These are phyloP conservation scores for Peromyscus melanophrys DNA, from an alignment of 2,797 vertebrate genomes.

Conservation along the genomic window DNA sequence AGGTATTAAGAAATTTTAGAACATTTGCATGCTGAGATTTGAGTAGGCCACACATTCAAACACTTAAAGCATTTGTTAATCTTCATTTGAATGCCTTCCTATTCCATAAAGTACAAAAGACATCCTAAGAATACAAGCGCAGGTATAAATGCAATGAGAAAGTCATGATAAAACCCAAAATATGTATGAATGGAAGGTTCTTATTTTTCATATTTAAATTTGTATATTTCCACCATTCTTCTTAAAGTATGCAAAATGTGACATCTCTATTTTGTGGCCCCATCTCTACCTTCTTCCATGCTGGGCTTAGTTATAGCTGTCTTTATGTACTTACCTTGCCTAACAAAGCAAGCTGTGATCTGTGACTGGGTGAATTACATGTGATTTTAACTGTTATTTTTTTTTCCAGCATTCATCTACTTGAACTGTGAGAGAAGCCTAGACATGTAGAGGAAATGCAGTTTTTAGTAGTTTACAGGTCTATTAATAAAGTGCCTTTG, in stretches of 20 bases:
- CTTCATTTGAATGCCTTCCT: slow-evolving; percentile 39
- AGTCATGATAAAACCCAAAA: background rate
- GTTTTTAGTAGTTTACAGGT: slow-evolving; percentile 9
- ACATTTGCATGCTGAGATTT: slow-evolving; percentile 7
- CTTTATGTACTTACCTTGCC: slow-evolving; percentile 70
- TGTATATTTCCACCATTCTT: slow-evolving; percentile 46
- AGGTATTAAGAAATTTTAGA: slow-evolving; percentile 48
- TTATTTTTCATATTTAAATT: slow-evolving; percentile 63
- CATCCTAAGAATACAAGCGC: background rate
- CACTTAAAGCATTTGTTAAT: slow-evolving; percentile 43
- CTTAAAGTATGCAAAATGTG: slow-evolving; percentile 41
- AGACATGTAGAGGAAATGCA: slow-evolving; percentile 58
- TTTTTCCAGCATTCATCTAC: slow-evolving; percentile 83
- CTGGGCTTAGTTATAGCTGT: slow-evolving; percentile 61
- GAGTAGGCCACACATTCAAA: background rate
- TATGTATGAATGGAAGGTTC: slow-evolving; percentile 24
- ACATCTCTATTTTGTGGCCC: slow-evolving; percentile 41
- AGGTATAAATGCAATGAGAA: slow-evolving; percentile 10
- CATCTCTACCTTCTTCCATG: slow-evolving; percentile 34
- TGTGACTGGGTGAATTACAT: slow-evolving; percentile 85
- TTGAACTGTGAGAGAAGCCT: slow-evolving; percentile 80
- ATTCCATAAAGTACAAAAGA: background rate
- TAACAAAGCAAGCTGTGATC: slow-evolving; percentile 83
- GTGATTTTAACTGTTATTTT: slow-evolving; percentile 80
- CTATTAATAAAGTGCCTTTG: background rate